Percentiles rank a stretch among this genome's conserved stretches.
Conservation (phyloP, 2,797 vertebrate species). For the Pachyuromys duprasi region DNA sequence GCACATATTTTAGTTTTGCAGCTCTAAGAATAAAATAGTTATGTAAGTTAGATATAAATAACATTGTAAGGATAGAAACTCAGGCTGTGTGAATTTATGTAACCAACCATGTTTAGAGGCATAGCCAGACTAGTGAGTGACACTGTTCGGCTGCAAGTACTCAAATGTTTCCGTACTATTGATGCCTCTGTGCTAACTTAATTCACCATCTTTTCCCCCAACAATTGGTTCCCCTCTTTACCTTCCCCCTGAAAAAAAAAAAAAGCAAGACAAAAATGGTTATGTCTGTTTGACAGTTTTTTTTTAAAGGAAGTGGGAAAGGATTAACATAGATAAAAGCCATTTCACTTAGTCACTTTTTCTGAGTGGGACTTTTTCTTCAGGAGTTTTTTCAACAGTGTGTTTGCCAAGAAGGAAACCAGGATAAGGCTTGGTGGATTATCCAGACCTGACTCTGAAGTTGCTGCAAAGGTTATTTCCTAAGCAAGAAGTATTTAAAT, state of each 20-base stretch:
- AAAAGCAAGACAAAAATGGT: background rate
- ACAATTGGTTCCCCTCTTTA: background rate
- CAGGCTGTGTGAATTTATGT: background rate
- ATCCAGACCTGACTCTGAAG: background rate
- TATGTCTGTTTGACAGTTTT: background rate
- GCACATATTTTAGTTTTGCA: background rate
- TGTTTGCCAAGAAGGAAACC: slow-evolving; percentile 15
- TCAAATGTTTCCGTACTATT: background rate
- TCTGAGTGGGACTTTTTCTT: background rate
- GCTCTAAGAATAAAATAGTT: background rate
- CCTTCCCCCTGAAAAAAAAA: background rate
- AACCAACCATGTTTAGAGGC: background rate
- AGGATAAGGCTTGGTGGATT: background rate
- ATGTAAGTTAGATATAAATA: slow-evolving; percentile 20
- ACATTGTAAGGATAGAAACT: background rate
- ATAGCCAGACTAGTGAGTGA: background rate
- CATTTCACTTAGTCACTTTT: background rate
- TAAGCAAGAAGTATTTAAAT: slow-evolving; percentile 4
- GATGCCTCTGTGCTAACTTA: background rate
- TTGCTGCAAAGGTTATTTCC: slow-evolving; percentile 24
- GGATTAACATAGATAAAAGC: background rate
- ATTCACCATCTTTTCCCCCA: background rate
- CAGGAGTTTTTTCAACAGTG: background rate
- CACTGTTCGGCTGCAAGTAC: no score
- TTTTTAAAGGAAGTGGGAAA: background rate